Base-by-base conservation (phyloP, 1,140 invertebrate genomes). In the Hycleus phaleratus region DNA sequence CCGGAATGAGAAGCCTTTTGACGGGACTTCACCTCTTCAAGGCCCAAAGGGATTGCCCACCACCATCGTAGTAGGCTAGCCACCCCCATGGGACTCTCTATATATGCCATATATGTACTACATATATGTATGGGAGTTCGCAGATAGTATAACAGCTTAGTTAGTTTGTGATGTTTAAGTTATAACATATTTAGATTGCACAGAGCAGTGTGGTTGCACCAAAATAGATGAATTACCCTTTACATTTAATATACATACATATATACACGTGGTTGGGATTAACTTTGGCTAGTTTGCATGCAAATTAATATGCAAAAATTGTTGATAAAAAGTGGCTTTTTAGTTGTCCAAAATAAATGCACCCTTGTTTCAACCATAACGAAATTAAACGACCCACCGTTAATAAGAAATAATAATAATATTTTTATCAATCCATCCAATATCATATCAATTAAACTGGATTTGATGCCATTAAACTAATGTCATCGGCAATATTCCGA, bases 101-200 rank as follows among this genome's bases (percentile, higher is more conserved):
- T 7, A 32, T 32, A 32, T 32, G 18, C 18, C 18, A 32, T 32
- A 7, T 32, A 32, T 32, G 7, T 32, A 32, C 7, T 5, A 32
- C 32, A 32, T 7, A 32, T 7, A 32, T 32, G 7, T 32, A 32
- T 32, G 3, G 32, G 18, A 32, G 7, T 32, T 32, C 7, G 7
- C 32, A 32, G 32, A 32, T 32, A 32, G 32, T 32, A 4, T 32
- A 32, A 32, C 40, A n/a, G 48, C 55, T 46, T 55, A 58, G 55
- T 61, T 58, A 61, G 55, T 58, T 51, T 61, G 54, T 61, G 56
- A 61, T 61, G 60, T 61, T 61, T 61, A 61, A 61, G 49, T 61
- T 61, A 61, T 61, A 61, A 61, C 56, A 56, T 58, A 58, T 61
- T 52, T 56, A 61, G 59, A 57, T 61, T 47, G 49, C 44, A 32